Evolutionary conservation across 1,140 invertebrate species (phyloP).

Genomic region (Temnothorax curvispinosus): DNA sequence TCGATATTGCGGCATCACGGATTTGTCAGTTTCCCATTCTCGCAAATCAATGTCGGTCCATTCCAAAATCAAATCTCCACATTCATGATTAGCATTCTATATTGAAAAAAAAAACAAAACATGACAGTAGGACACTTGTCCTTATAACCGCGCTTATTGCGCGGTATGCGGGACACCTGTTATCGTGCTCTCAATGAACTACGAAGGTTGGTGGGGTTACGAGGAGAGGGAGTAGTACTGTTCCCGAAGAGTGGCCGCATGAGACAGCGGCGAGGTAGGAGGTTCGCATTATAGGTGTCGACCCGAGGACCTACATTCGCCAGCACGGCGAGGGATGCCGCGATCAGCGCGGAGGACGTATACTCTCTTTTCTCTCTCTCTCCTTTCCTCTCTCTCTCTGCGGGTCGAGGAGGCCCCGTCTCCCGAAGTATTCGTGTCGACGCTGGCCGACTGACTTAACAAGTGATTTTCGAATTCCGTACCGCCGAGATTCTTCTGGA

Average conservation of each 20-base stretch:
- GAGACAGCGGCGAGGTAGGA: conserved; percentile 73
- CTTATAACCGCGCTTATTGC: conserved; percentile 3
- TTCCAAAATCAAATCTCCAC: not conserved
- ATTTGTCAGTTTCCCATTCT: not conserved
- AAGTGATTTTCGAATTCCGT: conserved; percentile 68
- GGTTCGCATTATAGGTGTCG: conserved; percentile 80
- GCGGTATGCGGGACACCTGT: conserved; percentile 72
- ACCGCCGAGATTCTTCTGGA: conserved; percentile 67
- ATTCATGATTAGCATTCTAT: not conserved
- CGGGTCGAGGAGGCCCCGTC: conserved; percentile 42
- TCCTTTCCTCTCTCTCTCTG: conserved; percentile 25
- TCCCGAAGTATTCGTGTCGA: conserved; percentile 67
- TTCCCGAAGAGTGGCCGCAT: conserved; percentile 69
- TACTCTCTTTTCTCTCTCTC: conserved; percentile 12
- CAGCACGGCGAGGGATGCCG: conserved; percentile 56
- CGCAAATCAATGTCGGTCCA: not conserved
- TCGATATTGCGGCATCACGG: not conserved
- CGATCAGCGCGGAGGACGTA: conserved; percentile 29
- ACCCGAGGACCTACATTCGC: conserved; percentile 83
- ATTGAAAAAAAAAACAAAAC: not conserved
- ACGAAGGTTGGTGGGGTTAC: conserved; percentile 44
- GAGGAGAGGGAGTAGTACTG: conserved; percentile 54
- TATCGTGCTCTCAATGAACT: conserved; percentile 66
- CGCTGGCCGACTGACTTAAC: conserved; percentile 58
- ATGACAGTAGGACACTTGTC: conserved; percentile 7